These are phyloP conservation scores for Nautilus pompilius DNA, from an alignment of 1,140 invertebrate genomes.

Conservation along the genomic window DNA sequence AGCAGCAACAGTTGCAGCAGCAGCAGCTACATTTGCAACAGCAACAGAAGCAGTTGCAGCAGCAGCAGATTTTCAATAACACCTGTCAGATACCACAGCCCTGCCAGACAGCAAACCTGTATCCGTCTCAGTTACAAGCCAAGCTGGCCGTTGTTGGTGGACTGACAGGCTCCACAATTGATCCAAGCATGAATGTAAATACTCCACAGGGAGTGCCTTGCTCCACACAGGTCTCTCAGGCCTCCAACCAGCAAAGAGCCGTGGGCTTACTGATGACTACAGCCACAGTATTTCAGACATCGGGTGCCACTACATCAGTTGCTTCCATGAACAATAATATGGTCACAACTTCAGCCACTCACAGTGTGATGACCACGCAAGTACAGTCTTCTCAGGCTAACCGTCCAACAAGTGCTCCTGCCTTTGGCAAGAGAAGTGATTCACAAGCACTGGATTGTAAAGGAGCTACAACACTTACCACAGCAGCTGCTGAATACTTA, in stretches of 20 bases:
- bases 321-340: conserved; percentile 15
- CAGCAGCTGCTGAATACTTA: neutral
- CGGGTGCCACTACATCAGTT: conserved; percentile 10
- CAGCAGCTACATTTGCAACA: conserved; percentile 1
- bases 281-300: conserved; percentile 11
- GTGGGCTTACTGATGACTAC: conserved; percentile 27
- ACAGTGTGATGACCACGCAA: conserved; percentile 24
- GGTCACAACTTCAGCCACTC: conserved; percentile 17
- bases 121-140: neutral
- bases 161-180: neutral
- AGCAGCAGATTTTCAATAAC: neutral
- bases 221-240: neutral
- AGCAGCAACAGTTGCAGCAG: conserved; percentile 2
- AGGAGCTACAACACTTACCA: neutral
- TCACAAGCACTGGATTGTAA: neutral
- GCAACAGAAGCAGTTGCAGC: neutral
- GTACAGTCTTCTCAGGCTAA: conserved; percentile 11
- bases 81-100: neutral
- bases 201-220: neutral
- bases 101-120: neutral
- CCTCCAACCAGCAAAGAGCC: conserved; percentile 3
- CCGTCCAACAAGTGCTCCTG: conserved; percentile 1
- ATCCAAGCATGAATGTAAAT: neutral
- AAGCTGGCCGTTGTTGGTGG: neutral
- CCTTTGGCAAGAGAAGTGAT: neutral